Percentiles rank a stretch among this genome's conserved stretches.
Evolutionary conservation across 2,797 vertebrate species (phyloP).

Genomic region (Cuculus canorus): DNA sequence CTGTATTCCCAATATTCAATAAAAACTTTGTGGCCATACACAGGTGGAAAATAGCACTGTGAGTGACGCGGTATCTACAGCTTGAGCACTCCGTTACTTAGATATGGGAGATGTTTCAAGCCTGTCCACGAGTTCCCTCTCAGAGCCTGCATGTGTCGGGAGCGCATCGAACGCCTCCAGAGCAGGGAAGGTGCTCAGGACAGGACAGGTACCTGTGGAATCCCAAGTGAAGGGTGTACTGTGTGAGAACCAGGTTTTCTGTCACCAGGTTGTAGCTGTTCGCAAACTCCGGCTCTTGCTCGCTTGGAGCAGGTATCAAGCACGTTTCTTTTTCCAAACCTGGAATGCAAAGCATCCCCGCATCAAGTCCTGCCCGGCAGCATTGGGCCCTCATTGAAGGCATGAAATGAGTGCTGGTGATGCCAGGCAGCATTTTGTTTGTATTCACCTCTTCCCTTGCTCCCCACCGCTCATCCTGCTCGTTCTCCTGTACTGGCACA

Average conservation of each 20-base stretch:
- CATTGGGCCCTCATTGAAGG: background rate
- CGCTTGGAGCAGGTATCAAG: constrained; percentile 87
- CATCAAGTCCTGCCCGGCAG: background rate
- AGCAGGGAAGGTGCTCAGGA: too few species aligned
- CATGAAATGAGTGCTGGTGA: background rate
- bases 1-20: too few species aligned
- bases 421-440: fast-evolving
- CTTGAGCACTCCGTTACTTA: background rate
- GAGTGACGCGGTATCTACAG: background rate
- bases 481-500: too few species aligned
- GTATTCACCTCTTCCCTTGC: background rate
- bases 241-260: constrained; percentile 94
- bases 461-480: background rate
- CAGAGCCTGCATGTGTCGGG: too few species aligned
- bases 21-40: too few species aligned
- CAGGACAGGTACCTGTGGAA: constrained; percentile 82
- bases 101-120: too few species aligned
- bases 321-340: constrained; percentile 97
- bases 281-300: constrained; percentile 84
- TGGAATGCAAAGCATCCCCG: constrained; percentile 61
- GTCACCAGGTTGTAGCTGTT: constrained; percentile 95
- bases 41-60: background rate
- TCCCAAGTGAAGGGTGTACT: constrained; percentile 90
- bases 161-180: background rate
- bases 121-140: too few species aligned